These are phyloP conservation scores for Schizotus pectinicornis DNA, from an alignment of 2,888 invertebrate genomes.

Conservation along the genomic window DNA sequence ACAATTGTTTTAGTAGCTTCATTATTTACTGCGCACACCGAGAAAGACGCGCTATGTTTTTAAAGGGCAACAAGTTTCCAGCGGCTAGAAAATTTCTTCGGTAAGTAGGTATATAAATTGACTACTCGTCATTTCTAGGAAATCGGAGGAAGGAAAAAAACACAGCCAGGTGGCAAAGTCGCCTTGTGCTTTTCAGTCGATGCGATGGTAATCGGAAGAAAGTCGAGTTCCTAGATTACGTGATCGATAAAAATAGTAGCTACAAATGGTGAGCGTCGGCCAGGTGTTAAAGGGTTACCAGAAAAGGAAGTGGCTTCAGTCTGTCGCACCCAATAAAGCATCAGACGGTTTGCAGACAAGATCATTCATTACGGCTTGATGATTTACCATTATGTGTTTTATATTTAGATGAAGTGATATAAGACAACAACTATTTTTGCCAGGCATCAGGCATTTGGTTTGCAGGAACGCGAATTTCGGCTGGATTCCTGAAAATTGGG, in stretches of 20 bases:
- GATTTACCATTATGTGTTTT: conserved; percentile 25
- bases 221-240: conserved; percentile 26
- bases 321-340: conserved; percentile 21
- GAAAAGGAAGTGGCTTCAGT: conserved; percentile 18
- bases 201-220: not conserved
- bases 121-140: not conserved
- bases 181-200: too few relatives aligned
- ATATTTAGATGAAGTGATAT: conserved; percentile 22
- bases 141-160: too few relatives aligned
- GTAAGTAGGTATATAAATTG: conserved; percentile 26
- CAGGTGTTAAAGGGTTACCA: conserved; percentile 25
- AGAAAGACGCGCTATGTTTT: conserved; percentile 39
- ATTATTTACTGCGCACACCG: conserved; percentile 25
- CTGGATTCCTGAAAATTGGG: too few relatives aligned
- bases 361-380: conserved; percentile 22
- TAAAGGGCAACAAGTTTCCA: conserved; percentile 31
- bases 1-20: conserved; percentile 39
- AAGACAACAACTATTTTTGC: conserved; percentile 13
- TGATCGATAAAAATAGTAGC: conserved; percentile 36
- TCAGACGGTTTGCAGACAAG: conserved; percentile 26
- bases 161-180: too few relatives aligned
- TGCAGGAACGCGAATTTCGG: too few relatives aligned
- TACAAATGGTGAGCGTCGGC: conserved; percentile 36
- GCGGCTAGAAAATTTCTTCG: conserved; percentile 25
- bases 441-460: too few relatives aligned